phyloP scores from a whole-genome alignment of 2,888 invertebrate species.

The Globia sparganii region DNA sequence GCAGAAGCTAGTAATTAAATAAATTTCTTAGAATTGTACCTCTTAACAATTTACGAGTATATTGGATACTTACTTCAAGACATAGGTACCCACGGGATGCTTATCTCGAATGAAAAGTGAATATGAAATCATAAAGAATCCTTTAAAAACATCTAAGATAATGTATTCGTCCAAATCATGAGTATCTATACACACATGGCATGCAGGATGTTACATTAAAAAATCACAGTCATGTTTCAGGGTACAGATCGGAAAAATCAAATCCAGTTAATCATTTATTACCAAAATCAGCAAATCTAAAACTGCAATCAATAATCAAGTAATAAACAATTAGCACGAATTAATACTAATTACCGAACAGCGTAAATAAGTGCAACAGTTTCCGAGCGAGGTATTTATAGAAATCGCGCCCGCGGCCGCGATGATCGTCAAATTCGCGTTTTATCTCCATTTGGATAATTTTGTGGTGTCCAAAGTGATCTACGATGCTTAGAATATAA shows the following conservation, averaged over 20 bases:
- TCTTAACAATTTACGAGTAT: not conserved
- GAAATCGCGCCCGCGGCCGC: constrained; percentile 10
- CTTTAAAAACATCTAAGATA: not conserved
- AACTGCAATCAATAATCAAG: not conserved
- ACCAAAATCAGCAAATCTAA: not conserved
- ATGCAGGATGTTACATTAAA: too few relatives aligned
- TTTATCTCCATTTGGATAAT: constrained; percentile 24
- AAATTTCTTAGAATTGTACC: not conserved
- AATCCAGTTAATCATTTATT: not conserved
- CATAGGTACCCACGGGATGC: not conserved
- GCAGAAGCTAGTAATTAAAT: too few relatives aligned
- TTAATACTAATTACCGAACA: not conserved
- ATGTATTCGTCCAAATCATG: too few relatives aligned
- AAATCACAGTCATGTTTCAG: too few relatives aligned
- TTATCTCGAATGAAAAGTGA: not conserved
- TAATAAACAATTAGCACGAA: constrained; percentile 13
- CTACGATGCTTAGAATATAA: too few relatives aligned
- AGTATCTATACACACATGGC: too few relatives aligned
- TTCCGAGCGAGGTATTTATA: constrained; percentile 6
- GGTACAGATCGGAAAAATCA: not conserved
- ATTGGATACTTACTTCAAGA: not conserved
- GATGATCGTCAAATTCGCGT: constrained; percentile 44
- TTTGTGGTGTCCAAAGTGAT: constrained; percentile 50
- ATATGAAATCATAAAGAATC: not conserved
- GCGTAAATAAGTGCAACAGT: constrained; percentile 37